Conservation (phyloP, 2,888 invertebrate species). For the Folsomia manolachei region DNA sequence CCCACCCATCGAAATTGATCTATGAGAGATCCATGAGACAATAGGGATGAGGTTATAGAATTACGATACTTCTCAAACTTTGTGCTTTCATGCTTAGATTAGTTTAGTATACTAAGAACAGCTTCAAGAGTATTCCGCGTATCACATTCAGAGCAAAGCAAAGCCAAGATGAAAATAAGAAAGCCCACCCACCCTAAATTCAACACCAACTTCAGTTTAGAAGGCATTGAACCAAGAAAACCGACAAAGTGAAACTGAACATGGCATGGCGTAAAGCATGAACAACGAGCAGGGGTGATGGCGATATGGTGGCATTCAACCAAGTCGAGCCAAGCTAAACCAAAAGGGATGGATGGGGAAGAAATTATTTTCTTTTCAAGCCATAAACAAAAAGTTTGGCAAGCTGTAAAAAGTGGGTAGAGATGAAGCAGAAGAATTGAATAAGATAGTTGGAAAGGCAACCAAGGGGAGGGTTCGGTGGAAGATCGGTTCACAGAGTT, state of each 20-base stretch:
- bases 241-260: background rate
- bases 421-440: conserved; percentile 17
- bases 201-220: background rate
- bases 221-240: background rate
- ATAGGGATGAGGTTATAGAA: conserved; percentile 14
- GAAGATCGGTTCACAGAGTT: background rate
- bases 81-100: background rate
- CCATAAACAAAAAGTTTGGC: conserved; percentile 48
- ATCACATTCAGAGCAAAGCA: no score
- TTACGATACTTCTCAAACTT: background rate
- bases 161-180: no score
- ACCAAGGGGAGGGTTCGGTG: background rate
- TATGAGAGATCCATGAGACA: conserved; percentile 15
- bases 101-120: background rate
- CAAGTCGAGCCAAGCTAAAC: conserved; percentile 1
- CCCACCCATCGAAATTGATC: conserved; percentile 18
- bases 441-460: conserved; percentile 3
- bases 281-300: no score
- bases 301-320: background rate
- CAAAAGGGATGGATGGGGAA: conserved; percentile 1
- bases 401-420: conserved; percentile 37
- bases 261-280: background rate
- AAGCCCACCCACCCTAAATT: conserved; percentile 7
- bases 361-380: conserved; percentile 45
- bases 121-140: background rate